phyloP scores from a whole-genome alignment of 2,113 vertebrate genomes.

The Chroicocephalus ridibundus region DNA sequence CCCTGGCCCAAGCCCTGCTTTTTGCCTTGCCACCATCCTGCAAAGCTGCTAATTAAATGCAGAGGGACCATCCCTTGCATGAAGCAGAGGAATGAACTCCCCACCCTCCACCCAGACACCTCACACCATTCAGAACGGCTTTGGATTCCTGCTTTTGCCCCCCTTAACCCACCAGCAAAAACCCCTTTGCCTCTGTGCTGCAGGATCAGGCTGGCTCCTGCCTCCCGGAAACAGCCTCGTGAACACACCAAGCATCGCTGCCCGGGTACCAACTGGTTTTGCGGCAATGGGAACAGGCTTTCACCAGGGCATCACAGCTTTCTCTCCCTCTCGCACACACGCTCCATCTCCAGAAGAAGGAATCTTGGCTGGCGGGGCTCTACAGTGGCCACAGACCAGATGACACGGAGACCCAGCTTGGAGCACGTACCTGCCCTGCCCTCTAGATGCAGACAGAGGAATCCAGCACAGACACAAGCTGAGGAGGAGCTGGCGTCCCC shows the following conservation, averaged over 20 bases:
- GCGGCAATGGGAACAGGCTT: fast-evolving
- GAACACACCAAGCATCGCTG: not conserved
- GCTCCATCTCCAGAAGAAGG: not conserved
- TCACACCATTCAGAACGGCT: not conserved
- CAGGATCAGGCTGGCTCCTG: not conserved
- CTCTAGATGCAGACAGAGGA: constrained; percentile 23
- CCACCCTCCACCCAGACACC: not conserved
- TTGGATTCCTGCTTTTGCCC: not conserved
- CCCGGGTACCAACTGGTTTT: fast-evolving
- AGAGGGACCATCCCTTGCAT: not conserved
- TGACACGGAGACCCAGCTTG: not conserved
- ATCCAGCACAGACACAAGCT: not conserved
- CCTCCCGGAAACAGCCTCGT: not conserved
- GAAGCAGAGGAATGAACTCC: not conserved
- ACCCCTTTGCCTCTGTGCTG: not conserved
- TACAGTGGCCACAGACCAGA: fast-evolving
- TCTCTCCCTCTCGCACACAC: fast-evolving
- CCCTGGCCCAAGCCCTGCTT: not conserved
- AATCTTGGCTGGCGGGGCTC: not conserved
- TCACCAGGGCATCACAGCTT: not conserved
- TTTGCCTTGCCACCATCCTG: not conserved
- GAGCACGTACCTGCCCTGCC: constrained; percentile 13
- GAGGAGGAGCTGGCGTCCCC: not conserved
- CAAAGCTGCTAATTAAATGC: not conserved
- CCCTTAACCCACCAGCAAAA: not conserved